Base-by-base conservation (phyloP, 2,888 invertebrate genomes). In the Callyntrura sp. region DNA sequence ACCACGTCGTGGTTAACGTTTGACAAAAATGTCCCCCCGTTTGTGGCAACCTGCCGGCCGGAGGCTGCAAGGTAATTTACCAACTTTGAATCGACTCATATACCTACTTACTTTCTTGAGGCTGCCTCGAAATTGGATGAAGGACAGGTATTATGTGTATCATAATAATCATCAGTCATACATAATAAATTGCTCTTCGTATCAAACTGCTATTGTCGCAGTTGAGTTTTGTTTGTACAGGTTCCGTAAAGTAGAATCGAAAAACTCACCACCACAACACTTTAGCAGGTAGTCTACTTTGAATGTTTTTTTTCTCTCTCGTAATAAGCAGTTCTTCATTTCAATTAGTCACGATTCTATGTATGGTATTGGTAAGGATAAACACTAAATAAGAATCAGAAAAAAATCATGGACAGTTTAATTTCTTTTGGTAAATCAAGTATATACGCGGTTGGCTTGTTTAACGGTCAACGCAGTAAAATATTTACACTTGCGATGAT, bases 331-430 rank as follows among this genome's bases (percentile, higher is more conserved):
- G 78, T 78, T 78, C 28, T 55, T 78, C 55, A 78, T 20, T 28
- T 28, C 78, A 55, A 78, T 78, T 78, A 78, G 78, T 78, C 78
- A 78, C 78, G 55, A 57, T 14, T 55, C 57, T 57, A 78, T 57
- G 28, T 57, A 78, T 78, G 57, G 78, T 43, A 55, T 57, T n/a
- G 17, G 28, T 35, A 57, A 78, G 28, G 17, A n/a, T 35, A 57
- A 78, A 78, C 35, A 78, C n/a, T 55, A 12, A 55, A 28, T 12
- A 28, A n/a, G 35, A 70, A 57, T 78, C 55, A 17, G 28, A 55
- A 28, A 17, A 78, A 57, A 78, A 65, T 23, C 25, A 76, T 76
- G 76, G 51, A 51, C 51, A 76, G n/a, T 25, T 65, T 65, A 65
- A 65, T 65, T 28, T 14, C 28, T 62, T 20, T 35, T 65, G 12